Conservation (phyloP, 1,140 invertebrate species). For the Cydia fagiglandana region DNA sequence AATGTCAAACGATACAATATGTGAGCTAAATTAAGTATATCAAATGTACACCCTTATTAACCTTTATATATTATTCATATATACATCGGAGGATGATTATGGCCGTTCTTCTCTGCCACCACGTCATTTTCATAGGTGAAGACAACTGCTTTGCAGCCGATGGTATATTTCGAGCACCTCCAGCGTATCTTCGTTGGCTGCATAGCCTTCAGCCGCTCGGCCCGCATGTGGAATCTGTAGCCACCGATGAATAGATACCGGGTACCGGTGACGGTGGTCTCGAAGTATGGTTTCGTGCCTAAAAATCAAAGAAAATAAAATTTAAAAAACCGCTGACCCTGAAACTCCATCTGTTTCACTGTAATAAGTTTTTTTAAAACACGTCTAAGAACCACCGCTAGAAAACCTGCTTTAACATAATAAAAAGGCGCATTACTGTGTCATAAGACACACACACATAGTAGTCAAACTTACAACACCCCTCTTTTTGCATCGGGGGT, state of each 20-base stretch:
- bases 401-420: too few species aligned
- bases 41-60: neutral
- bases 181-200: neutral
- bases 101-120: conserved; percentile 41
- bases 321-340: too few species aligned
- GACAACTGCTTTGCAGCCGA: neutral
- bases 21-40: neutral
- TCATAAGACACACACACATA: too few species aligned
- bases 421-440: too few species aligned
- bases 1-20: too few species aligned
- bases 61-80: neutral
- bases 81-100: conserved; percentile 40
- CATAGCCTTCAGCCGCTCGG: too few species aligned
- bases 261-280: neutral
- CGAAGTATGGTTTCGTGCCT: neutral
- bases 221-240: neutral
- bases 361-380: too few species aligned
- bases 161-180: neutral
- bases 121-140: neutral
- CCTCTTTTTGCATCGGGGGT: too few species aligned
- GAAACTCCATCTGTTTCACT: too few species aligned
- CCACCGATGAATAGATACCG: neutral
- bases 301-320: neutral
- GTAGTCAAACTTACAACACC: too few species aligned
- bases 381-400: too few species aligned